These are phyloP conservation scores for Dicrurus megarhynchus DNA, from an alignment of 2,113 vertebrate species.

Conservation along the genomic window DNA sequence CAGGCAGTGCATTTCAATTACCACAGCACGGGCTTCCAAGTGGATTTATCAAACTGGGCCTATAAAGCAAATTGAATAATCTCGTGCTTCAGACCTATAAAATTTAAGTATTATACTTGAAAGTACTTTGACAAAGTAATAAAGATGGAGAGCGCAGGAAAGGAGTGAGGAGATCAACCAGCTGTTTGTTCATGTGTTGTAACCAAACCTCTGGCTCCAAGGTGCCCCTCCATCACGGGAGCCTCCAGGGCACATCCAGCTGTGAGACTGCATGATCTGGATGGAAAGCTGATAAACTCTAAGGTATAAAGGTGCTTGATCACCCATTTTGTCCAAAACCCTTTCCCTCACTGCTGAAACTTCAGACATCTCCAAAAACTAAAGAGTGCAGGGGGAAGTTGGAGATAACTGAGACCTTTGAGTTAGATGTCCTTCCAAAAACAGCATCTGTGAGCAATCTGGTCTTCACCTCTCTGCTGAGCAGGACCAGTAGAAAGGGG, in stretches of 20 bases:
- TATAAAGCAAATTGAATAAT: constrained; percentile 71
- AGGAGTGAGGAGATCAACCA: background rate
- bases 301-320: background rate
- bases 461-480: background rate
- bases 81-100: constrained; percentile 52
- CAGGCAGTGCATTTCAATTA: constrained; percentile 49
- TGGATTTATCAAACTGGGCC: constrained; percentile 58
- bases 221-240: background rate
- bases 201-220: background rate
- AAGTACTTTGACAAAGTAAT: constrained; percentile 62
- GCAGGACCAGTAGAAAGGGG: background rate
- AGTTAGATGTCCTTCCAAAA: background rate
- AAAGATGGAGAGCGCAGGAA: constrained; percentile 6
- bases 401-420: background rate
- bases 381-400: background rate
- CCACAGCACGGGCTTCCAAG: background rate
- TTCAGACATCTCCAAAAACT: background rate
- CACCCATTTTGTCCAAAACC: background rate
- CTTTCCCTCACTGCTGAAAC: background rate
- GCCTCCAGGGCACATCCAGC: background rate
- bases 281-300: background rate
- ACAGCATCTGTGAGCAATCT: background rate
- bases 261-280: background rate
- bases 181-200: background rate
- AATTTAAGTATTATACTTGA: constrained; percentile 54